These are phyloP conservation scores for Plectus sambesii DNA, from an alignment of 1,140 invertebrate species.

Conservation along the genomic window DNA sequence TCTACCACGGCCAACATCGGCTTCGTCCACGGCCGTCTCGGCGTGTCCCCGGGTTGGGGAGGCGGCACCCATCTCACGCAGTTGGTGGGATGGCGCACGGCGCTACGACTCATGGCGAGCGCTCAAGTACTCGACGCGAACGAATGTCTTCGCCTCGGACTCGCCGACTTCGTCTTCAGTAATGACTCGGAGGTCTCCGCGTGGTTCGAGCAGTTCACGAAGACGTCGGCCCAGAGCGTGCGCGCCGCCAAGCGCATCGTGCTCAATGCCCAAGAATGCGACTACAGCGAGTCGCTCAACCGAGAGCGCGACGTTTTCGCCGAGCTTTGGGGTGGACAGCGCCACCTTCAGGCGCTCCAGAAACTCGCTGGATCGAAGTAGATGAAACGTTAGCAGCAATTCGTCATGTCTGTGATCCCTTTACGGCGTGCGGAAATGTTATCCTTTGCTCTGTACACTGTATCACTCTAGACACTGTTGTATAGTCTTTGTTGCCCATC, in stretches of 20 bases:
- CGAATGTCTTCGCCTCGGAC: no score
- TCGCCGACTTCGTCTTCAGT: conserved; percentile 9
- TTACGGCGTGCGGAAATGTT: no score
- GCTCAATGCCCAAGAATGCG: conserved; percentile 25
- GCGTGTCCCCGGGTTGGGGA: conserved; percentile 55
- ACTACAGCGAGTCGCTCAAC: conserved; percentile 42
- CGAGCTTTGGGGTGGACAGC: conserved; percentile 49
- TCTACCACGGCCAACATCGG: conserved; percentile 48
- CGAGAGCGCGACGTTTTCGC: conserved; percentile 49
- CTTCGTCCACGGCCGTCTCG: conserved; percentile 56
- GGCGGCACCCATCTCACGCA: conserved; percentile 50
- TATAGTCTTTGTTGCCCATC: no score
- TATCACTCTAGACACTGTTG: no score
- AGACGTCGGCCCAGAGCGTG: conserved; percentile 36
- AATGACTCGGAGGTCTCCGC: conserved; percentile 34
- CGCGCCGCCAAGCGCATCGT: conserved; percentile 49
- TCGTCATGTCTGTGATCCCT: no score
- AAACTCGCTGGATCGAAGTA: no score
- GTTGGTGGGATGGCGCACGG: conserved; percentile 48
- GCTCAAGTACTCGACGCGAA: conserved; percentile 29
- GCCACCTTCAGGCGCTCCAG: conserved; percentile 46
- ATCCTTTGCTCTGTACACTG: no score
- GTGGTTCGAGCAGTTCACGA: conserved; percentile 46
- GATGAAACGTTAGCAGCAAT: no score
- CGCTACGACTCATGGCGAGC: conserved; percentile 49